Base-by-base conservation (phyloP, 2,888 invertebrate species). In the Eulithis testata region DNA sequence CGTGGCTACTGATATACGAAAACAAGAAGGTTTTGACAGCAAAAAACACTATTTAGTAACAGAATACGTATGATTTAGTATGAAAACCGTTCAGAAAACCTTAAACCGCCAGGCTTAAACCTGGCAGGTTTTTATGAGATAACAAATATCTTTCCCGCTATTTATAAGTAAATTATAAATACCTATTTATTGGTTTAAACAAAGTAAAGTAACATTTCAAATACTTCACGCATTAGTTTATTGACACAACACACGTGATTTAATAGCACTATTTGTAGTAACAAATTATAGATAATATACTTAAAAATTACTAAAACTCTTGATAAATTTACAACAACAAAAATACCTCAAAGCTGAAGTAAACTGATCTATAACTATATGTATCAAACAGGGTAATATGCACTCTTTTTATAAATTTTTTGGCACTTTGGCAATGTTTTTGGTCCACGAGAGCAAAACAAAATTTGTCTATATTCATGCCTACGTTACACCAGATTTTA, bases 351-450 rank as follows among this genome's bases (percentile, higher is more conserved):
- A 49, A 14, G 14, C 4, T 9, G 4, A 4, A 21, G 12, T 2
- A 21, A 21, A 31, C 31, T 31, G 4, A 5, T 31, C 3, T 31
- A 31, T 31, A 31, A 31, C 6, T 1, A 31, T 31, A 21, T 21
- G 21, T 21, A 31, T 31, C 31, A 31, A 31, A 21, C 21, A 21
- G 21, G 21, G 21, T 21, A 21, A 21, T 21, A 21, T 21, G 21
- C 2, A 21, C 21, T 21, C 21, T 21, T 31, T 31, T 31, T 31
- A 1, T 31, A 2, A 9, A 11, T 21, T 8, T 11, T 12, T 49
- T 47, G 47, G 14, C 47, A 47, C 21, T 49, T 49, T 49, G 49
- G 49, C 49, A 49, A 49, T 21, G 11, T 9, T 49, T 49, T 49
- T 11, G 49, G 49, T 21, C 49, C 21, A 49, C 11, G 12, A 21